Conservation (phyloP, 2,797 vertebrate genomes). For the Psittacula echo region DNA sequence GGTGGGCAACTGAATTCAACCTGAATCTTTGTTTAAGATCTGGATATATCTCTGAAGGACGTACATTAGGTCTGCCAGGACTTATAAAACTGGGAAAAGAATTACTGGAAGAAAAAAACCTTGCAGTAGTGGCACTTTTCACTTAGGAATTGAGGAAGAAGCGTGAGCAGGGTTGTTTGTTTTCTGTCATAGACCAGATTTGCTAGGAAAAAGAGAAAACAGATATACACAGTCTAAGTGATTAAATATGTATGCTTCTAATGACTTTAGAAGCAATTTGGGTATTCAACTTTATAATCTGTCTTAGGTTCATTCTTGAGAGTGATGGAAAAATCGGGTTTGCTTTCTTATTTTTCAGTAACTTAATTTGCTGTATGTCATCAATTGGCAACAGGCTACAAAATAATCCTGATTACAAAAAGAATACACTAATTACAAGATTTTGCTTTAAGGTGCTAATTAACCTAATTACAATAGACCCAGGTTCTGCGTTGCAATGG, state of each 20-base stretch:
- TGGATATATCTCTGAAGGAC: not conserved
- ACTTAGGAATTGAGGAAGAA: not conserved
- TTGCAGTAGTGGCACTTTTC: not conserved
- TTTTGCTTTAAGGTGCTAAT: conserved; percentile 58
- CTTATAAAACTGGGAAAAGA: not conserved
- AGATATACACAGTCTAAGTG: not conserved
- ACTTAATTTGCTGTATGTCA: not conserved
- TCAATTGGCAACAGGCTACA: not conserved
- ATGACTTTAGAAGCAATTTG: not conserved
- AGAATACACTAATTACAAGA: conserved; percentile 16
- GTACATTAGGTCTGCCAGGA: not conserved
- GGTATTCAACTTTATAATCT: not conserved
- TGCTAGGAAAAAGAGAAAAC: not conserved
- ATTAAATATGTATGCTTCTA: not conserved
- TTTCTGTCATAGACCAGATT: not conserved
- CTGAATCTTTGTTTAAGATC: not conserved
- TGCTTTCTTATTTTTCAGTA: not conserved
- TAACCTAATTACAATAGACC: conserved; percentile 21
- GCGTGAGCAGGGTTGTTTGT: not conserved
- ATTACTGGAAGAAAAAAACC: not conserved
- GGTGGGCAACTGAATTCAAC: not conserved
- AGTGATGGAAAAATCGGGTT: not conserved
- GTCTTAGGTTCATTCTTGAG: not conserved
- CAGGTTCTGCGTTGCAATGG: not conserved
- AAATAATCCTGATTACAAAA: conserved; percentile 33